Percentiles rank a stretch among this genome's conserved stretches.
phyloP scores from a whole-genome alignment of 2,113 vertebrate species.

The Aptenodytes forsteri region DNA sequence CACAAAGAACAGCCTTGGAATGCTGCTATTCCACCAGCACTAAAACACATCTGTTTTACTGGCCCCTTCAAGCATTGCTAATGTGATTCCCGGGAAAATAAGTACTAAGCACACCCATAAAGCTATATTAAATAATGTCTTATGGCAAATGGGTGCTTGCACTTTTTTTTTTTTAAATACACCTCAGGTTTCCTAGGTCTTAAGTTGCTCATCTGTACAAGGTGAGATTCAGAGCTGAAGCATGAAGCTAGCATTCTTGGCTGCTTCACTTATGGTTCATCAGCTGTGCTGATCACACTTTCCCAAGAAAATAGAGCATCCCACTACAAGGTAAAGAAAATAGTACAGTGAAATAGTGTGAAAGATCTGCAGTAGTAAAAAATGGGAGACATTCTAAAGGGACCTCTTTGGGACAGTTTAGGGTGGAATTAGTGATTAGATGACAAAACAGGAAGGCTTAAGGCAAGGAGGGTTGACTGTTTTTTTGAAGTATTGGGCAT shows the following conservation, averaged over 20 bases:
- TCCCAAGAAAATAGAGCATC: neutral
- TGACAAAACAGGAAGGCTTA: neutral
- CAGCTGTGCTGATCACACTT: neutral
- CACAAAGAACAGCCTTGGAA: neutral
- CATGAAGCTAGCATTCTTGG: neutral
- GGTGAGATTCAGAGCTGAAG: neutral
- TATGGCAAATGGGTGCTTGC: neutral
- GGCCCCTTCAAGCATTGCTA: neutral
- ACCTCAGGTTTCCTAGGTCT: neutral
- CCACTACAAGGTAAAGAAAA: neutral
- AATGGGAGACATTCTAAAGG: neutral
- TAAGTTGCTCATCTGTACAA: neutral
- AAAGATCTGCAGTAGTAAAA: neutral
- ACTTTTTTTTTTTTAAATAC: neutral
- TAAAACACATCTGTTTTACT: neutral
- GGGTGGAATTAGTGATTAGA: neutral
- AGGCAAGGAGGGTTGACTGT: neutral
- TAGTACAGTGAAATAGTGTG: neutral
- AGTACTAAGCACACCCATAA: neutral
- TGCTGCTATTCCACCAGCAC: neutral
- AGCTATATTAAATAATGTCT: neutral
- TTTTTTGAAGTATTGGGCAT: neutral
- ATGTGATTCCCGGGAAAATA: slow-evolving; percentile 9
- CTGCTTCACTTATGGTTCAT: neutral
- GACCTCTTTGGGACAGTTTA: neutral